Evolutionary conservation across 2,888 invertebrate genomes (phyloP).

Genomic region (Biston stratarius): DNA sequence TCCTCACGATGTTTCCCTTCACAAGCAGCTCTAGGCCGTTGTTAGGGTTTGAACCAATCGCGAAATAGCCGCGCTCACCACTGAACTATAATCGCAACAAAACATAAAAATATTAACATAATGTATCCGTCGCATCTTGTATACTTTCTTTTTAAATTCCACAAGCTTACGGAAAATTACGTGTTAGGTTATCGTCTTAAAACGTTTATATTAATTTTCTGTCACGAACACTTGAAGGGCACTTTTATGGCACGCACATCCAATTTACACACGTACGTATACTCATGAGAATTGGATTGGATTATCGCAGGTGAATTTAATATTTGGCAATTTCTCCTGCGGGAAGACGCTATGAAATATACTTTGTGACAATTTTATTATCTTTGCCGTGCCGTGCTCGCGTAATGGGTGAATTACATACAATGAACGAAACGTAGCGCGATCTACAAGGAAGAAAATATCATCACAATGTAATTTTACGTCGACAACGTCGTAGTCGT

Average conservation of each 20-base stretch:
- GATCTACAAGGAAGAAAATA: not conserved
- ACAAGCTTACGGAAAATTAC: not conserved
- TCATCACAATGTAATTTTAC: too few species aligned
- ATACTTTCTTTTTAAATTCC: too few species aligned
- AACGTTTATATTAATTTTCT: constrained; percentile 34
- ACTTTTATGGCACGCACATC: constrained; percentile 52
- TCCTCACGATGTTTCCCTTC: too few species aligned
- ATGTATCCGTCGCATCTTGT: too few species aligned
- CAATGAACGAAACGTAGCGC: constrained; percentile 6
- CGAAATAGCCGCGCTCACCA: too few species aligned
- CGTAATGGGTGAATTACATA: constrained; percentile 2
- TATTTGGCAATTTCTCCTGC: constrained; percentile 28
- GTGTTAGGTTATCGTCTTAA: not conserved
- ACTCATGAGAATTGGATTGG: constrained; percentile 40
- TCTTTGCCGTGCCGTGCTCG: constrained; percentile 3
- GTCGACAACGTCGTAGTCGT: too few species aligned
- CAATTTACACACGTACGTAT: constrained; percentile 45
- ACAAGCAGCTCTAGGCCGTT: too few species aligned
- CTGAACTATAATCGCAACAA: too few species aligned
- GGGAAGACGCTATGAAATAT: constrained; percentile 13
- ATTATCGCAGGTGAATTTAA: constrained; percentile 39
- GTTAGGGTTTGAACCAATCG: too few species aligned
- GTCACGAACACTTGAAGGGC: constrained; percentile 35
- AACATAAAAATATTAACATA: too few species aligned
- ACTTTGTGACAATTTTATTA: constrained; percentile 20